Conservation (phyloP, 2,113 vertebrate genomes). For the Pongo pygmaeus region DNA sequence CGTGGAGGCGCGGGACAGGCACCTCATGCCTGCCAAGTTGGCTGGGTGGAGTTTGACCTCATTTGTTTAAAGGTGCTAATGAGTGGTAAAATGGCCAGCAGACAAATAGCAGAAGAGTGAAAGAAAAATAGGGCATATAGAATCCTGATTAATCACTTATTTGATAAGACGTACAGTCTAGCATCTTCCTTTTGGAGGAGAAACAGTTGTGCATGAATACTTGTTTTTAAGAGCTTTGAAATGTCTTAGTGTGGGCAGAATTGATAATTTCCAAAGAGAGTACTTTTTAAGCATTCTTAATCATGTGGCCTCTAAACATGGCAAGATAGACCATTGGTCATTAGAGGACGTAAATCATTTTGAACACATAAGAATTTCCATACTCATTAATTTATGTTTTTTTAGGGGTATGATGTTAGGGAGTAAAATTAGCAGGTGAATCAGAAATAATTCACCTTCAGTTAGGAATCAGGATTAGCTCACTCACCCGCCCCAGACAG, state of each 20-base stretch:
- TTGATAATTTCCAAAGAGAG: not conserved
- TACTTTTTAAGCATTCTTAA: not conserved
- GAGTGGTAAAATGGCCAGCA: not conserved
- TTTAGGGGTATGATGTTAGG: not conserved
- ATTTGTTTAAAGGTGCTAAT: not conserved
- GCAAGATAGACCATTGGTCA: not conserved
- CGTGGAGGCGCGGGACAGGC: too few species aligned
- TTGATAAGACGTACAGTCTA: not conserved
- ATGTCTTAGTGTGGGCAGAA: not conserved
- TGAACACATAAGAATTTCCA: not conserved
- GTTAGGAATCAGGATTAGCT: not conserved
- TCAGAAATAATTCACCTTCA: not conserved
- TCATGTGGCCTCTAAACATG: not conserved
- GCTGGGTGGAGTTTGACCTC: not conserved
- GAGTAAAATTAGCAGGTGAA: not conserved
- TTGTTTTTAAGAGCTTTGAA: not conserved
- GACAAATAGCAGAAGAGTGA: not conserved
- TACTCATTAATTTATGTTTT: not conserved
- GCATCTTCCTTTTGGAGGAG: not conserved
- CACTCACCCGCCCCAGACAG: not conserved
- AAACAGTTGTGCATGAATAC: not conserved
- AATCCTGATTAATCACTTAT: not conserved
- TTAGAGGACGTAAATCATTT: not conserved
- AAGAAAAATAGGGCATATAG: not conserved
- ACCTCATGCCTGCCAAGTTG: not conserved